A percentile compares a stretch with the other conserved stretches of the same genome.
Evolutionary conservation across 2,113 vertebrate genomes (phyloP).

Genomic region (Anoura caudifer): DNA sequence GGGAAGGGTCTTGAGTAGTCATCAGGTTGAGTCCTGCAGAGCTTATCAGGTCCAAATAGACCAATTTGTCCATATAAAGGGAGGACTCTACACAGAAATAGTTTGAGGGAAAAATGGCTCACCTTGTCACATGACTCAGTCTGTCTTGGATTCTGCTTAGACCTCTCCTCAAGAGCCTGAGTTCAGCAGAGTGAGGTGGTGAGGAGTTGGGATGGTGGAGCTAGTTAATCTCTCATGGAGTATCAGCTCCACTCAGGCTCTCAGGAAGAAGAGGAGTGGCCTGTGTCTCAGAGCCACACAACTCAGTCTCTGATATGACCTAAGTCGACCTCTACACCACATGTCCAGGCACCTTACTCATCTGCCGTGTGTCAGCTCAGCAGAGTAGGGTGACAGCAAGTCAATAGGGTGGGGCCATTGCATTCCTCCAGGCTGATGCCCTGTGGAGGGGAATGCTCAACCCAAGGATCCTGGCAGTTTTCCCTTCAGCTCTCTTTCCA

Average conservation of each 20-base stretch:
- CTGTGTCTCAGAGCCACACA: not conserved
- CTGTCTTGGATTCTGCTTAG: not conserved
- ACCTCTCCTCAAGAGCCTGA: not conserved
- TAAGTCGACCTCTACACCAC: not conserved
- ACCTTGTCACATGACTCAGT: not conserved
- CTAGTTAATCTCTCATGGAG: not conserved
- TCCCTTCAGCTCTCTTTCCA: not conserved
- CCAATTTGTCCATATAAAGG: not conserved
- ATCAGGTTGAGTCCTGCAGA: not conserved
- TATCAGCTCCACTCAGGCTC: not conserved
- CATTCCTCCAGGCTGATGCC: not conserved
- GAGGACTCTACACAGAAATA: not conserved
- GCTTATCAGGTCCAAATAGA: not conserved
- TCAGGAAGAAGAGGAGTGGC: not conserved
- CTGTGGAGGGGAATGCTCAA: not conserved
- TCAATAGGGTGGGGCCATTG: not conserved
- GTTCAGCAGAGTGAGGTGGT: not conserved
- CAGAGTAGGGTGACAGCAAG: not conserved
- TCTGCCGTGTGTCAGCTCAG: not conserved
- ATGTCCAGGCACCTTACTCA: not conserved
- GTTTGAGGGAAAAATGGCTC: not conserved
- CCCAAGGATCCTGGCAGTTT: not conserved
- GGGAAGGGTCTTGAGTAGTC: not conserved
- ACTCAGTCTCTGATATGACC: not conserved
- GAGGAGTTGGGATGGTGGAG: not conserved